Evolutionary conservation across 2,888 invertebrate species (phyloP), one percentile per base, ranked within the genome.

Genomic region (Ptilodon capucinus): DNA sequence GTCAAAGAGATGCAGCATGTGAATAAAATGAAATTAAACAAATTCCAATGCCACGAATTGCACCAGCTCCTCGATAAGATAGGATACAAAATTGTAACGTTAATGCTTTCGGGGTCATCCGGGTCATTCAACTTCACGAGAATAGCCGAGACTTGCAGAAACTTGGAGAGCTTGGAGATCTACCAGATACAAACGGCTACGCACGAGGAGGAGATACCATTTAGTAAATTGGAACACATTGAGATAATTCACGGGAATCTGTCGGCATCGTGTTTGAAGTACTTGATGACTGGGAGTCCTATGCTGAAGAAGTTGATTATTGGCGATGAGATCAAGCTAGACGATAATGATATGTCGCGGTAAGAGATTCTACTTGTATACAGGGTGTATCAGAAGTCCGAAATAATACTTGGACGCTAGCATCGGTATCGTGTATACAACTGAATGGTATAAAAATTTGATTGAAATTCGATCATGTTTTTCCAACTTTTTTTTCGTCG

Each of bases 181-280:
- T 95, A 93, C 66, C 93, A 94, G 77, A 92, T 94, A 73, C 93
- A 93, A 44, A 91, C 93, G 2, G 83, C 93, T 11, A 92, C 92
- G 5, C 92, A 92, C 68, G 84, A 91, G 54, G 86, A 91, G 56
- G 89, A 93, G 71, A 81, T 91, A 51, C 86, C 93, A 40, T 93
- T 95, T 80, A 88, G 91, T 68, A 92, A 91, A 63, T 76, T 95
- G 51, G 92, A 94, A 62, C 93, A 93, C 19, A 81, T 95, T 40
- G 94, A 95, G 75, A 92, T 95, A 42, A 88, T 94, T 16, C 94
- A 94, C 69, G 94, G 94, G 41, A 93, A 94, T 44, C 81, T 94
- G 42, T 90, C 91, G 11, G 81, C 92, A 48, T 84, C 88, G 0
- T 91, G 92, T 50, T 80, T 95, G 5, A 94, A 92, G 68, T 92